Percentiles rank a stretch among this genome's conserved stretches.
phyloP scores from a whole-genome alignment of 2,113 vertebrate genomes.

The Hucho hucho region DNA sequence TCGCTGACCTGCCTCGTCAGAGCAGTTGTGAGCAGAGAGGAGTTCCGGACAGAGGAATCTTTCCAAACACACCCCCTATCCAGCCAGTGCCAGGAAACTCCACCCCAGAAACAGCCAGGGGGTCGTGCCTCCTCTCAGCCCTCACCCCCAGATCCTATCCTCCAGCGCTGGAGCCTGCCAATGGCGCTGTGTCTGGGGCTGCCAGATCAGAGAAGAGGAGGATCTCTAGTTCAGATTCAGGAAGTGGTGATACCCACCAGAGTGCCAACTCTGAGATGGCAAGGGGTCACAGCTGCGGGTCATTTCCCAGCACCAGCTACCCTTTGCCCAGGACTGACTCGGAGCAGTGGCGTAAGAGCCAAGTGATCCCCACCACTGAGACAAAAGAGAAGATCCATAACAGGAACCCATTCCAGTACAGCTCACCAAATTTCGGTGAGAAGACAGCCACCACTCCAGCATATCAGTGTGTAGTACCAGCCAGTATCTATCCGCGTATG shows the following conservation, averaged over 20 bases:
- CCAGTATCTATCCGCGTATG: neutral
- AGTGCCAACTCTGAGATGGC: neutral
- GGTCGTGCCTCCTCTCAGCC: conserved; percentile 18
- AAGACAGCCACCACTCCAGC: conserved; percentile 6
- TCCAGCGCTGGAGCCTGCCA: conserved; percentile 47
- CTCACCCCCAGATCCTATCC: conserved; percentile 36
- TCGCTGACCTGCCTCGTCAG: conserved; percentile 12
- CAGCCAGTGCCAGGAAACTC: neutral
- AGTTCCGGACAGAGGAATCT: conserved; percentile 7
- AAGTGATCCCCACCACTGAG: conserved; percentile 53
- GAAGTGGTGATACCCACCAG: neutral
- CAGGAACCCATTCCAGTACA: conserved; percentile 58
- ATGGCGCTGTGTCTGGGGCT: conserved; percentile 53
- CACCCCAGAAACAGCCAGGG: neutral
- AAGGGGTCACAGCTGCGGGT: neutral
- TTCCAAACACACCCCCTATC: conserved; percentile 14
- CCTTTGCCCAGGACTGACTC: conserved; percentile 27
- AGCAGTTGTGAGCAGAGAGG: conserved; percentile 7
- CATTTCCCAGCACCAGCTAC: conserved; percentile 30
- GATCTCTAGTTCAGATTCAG: neutral
- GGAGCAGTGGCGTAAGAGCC: conserved; percentile 65
- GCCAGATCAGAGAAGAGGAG: conserved; percentile 28
- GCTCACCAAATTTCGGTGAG: conserved; percentile 43
- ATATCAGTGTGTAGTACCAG: conserved; percentile 24
- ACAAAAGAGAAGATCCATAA: conserved; percentile 12